phyloP scores from a whole-genome alignment of 2,797 vertebrate species.

The Sebastes matsubarae region DNA sequence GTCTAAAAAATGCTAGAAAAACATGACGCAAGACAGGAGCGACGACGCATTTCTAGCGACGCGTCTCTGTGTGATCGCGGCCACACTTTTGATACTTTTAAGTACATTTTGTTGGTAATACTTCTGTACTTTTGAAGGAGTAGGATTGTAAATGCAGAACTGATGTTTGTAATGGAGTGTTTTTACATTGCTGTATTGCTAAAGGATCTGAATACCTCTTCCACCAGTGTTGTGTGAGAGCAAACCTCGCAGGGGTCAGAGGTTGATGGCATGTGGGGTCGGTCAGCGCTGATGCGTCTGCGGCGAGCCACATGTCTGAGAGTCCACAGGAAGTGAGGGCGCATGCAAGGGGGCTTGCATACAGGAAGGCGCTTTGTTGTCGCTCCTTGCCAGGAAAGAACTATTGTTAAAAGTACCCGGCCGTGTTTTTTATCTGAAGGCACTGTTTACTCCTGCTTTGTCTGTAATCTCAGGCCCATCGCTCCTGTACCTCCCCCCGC shows the following conservation, averaged over 20 bases:
- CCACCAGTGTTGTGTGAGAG: conserved; percentile 18
- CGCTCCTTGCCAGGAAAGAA: conserved; percentile 78
- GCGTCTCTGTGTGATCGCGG: too few relatives aligned
- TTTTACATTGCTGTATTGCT: neutral
- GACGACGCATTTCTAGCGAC: too few relatives aligned
- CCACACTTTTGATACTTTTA: neutral
- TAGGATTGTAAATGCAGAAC: neutral
- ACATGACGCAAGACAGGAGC: too few relatives aligned
- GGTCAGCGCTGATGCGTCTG: conserved; percentile 35
- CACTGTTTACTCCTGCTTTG: conserved; percentile 77
- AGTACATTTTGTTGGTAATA: neutral
- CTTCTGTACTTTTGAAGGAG: too few relatives aligned
- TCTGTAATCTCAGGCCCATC: conserved; percentile 72
- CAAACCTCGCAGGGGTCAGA: conserved; percentile 38
- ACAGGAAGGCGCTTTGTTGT: conserved; percentile 84
- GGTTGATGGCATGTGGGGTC: conserved; percentile 33
- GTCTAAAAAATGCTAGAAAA: too few relatives aligned
- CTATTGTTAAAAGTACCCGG: conserved; percentile 80
- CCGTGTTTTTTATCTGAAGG: conserved; percentile 72
- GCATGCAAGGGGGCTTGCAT: conserved; percentile 77
- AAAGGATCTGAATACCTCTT: neutral
- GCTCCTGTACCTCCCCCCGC: conserved; percentile 57
- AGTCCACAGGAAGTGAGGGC: conserved; percentile 79
- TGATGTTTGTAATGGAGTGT: neutral
- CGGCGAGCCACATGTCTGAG: conserved; percentile 75